phyloP scores from a whole-genome alignment of 2,113 vertebrate genomes.

The Anseranas semipalmata region DNA sequence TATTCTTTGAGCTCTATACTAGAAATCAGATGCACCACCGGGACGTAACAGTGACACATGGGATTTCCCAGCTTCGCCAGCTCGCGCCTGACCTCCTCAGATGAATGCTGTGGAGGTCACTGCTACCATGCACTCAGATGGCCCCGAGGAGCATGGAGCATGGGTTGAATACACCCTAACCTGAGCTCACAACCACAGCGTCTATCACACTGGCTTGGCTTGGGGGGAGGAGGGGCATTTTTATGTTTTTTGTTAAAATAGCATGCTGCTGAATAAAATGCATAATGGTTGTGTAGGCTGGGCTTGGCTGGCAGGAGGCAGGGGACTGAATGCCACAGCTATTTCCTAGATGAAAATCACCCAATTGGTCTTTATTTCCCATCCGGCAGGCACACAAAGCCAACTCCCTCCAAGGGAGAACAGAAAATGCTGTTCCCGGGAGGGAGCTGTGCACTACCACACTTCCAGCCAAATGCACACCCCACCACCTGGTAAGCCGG shows the following conservation, averaged over 20 bases:
- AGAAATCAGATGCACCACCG: fast-evolving
- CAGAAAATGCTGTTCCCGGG: background rate
- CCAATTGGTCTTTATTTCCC: background rate
- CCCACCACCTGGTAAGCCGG: background rate
- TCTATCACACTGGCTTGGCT: background rate
- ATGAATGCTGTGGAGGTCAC: fast-evolving
- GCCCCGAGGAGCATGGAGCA: background rate
- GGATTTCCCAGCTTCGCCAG: background rate
- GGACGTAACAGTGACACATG: fast-evolving
- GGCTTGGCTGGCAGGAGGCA: background rate
- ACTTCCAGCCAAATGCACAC: background rate
- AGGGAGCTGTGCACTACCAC: background rate
- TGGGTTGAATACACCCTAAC: fast-evolving
- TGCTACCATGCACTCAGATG: background rate
- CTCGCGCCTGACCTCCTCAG: fast-evolving
- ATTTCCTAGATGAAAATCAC: background rate
- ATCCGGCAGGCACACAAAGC: background rate
- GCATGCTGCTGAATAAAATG: background rate
- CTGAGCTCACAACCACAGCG: background rate
- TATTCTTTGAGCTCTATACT: background rate
- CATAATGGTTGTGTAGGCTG: background rate
- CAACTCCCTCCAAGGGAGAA: background rate
- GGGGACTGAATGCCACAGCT: background rate
- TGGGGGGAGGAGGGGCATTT: background rate
- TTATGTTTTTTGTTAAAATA: background rate